These are phyloP conservation scores for Psilopogon haemacephalus DNA, from an alignment of 2,113 vertebrate genomes.

Conservation along the genomic window DNA sequence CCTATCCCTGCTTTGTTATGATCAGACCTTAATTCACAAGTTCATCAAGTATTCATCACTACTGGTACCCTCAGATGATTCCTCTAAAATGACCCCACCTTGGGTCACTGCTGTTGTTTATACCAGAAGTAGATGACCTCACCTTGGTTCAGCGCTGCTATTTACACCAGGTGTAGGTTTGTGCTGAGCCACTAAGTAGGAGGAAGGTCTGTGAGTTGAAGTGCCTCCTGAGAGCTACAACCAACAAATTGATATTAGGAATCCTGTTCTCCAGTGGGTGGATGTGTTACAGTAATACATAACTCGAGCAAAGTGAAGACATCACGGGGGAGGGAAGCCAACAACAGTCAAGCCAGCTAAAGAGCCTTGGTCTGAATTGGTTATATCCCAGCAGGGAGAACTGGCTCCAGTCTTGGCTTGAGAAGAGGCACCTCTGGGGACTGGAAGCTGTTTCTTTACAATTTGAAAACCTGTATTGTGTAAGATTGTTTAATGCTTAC, in stretches of 20 bases:
- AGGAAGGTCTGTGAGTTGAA: not conserved
- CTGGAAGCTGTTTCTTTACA: not conserved
- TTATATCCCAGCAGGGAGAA: not conserved
- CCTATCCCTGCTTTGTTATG: accelerated
- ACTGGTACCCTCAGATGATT: too few species aligned
- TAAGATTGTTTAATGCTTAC: conserved; percentile 10
- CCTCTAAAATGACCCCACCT: not conserved
- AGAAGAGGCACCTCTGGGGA: not conserved
- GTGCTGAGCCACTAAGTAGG: too few species aligned
- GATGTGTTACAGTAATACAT: accelerated
- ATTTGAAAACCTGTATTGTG: not conserved
- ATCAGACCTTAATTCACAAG: too few species aligned
- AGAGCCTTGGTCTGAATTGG: not conserved
- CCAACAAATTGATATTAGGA: not conserved
- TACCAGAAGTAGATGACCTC: not conserved
- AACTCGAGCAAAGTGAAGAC: not conserved
- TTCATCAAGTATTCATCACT: not conserved
- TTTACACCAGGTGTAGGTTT: not conserved
- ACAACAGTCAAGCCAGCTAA: not conserved
- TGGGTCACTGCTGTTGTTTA: accelerated
- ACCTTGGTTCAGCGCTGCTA: accelerated
- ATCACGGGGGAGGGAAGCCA: too few species aligned
- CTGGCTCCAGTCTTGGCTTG: not conserved
- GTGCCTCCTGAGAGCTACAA: not conserved
- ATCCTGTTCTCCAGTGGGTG: not conserved